A percentile compares a stretch with the other conserved stretches of the same genome.
phyloP scores from a whole-genome alignment of 2,797 vertebrate species.

The Lophius americanus region DNA sequence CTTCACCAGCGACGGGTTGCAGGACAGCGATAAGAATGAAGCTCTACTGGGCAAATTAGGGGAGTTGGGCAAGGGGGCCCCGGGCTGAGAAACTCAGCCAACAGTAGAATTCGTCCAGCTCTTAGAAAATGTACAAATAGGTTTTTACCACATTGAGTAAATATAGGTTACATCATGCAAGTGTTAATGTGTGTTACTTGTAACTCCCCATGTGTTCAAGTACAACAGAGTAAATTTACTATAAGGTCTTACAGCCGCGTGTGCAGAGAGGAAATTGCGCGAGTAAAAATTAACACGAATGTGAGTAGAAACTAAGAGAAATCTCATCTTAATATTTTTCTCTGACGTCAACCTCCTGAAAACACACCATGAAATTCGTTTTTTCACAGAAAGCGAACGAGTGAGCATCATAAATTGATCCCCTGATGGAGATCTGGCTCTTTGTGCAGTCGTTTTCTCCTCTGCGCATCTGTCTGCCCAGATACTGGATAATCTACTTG shows the following conservation, averaged over 20 bases:
- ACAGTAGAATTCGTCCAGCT: constrained; percentile 72
- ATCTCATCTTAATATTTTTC: constrained; percentile 62
- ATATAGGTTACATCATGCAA: constrained; percentile 75
- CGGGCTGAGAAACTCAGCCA: constrained; percentile 75
- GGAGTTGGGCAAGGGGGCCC: constrained; percentile 66
- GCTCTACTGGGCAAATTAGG: constrained; percentile 73
- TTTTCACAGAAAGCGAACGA: constrained; percentile 80
- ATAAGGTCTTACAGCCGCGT: constrained; percentile 30
- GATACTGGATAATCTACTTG: constrained; percentile 83
- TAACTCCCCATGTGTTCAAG: constrained; percentile 31
- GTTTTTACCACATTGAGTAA: constrained; percentile 75
- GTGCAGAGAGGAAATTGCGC: constrained; percentile 16
- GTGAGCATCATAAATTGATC: constrained; percentile 76
- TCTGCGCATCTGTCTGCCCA: constrained; percentile 81
- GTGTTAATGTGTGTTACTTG: constrained; percentile 50
- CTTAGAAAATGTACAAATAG: constrained; percentile 82
- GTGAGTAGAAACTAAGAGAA: constrained; percentile 27
- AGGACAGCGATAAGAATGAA: constrained; percentile 83
- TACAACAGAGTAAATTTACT: constrained; percentile 29
- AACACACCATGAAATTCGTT: constrained; percentile 82
- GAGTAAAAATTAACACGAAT: constrained; percentile 22
- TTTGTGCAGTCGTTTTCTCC: constrained; percentile 77
- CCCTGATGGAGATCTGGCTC: constrained; percentile 83
- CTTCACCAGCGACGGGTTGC: constrained; percentile 78
- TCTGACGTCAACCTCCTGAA: constrained; percentile 68